Conservation (phyloP, 2,113 vertebrate species). For the Pluvialis apricaria region DNA sequence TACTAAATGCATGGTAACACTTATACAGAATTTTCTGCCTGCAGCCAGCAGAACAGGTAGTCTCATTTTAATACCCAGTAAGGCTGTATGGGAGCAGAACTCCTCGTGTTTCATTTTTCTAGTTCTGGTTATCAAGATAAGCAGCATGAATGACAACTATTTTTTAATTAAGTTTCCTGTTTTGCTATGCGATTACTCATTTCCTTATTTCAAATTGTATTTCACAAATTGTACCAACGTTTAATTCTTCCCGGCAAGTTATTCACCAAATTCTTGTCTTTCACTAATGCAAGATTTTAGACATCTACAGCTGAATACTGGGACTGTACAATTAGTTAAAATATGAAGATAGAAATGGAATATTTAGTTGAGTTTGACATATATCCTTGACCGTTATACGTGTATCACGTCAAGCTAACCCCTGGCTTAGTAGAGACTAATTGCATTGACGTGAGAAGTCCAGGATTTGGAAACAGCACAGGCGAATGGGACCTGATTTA, state of each 20-base stretch:
- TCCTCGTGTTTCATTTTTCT: conserved; percentile 7
- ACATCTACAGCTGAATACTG: background rate
- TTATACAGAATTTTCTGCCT: background rate
- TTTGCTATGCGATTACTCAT: conserved; percentile 38
- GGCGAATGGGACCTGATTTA: background rate
- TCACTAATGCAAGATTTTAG: background rate
- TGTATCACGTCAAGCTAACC: background rate
- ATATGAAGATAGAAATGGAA: background rate
- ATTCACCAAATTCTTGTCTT: background rate
- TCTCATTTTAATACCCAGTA: background rate
- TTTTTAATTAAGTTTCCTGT: conserved; percentile 38
- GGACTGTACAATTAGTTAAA: background rate
- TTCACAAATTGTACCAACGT: background rate
- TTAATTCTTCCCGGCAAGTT: conserved; percentile 18
- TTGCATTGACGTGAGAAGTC: background rate
- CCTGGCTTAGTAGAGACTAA: background rate
- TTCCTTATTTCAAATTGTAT: conserved; percentile 40
- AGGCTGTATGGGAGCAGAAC: background rate
- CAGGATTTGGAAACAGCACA: background rate
- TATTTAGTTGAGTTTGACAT: background rate
- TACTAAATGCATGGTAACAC: background rate
- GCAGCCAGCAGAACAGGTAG: background rate
- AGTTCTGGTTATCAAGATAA: conserved; percentile 35
- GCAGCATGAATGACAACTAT: background rate
- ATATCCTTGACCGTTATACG: background rate